These are phyloP conservation scores for Coleophora deauratella DNA, from an alignment of 2,888 invertebrate genomes.

Conservation along the genomic window DNA sequence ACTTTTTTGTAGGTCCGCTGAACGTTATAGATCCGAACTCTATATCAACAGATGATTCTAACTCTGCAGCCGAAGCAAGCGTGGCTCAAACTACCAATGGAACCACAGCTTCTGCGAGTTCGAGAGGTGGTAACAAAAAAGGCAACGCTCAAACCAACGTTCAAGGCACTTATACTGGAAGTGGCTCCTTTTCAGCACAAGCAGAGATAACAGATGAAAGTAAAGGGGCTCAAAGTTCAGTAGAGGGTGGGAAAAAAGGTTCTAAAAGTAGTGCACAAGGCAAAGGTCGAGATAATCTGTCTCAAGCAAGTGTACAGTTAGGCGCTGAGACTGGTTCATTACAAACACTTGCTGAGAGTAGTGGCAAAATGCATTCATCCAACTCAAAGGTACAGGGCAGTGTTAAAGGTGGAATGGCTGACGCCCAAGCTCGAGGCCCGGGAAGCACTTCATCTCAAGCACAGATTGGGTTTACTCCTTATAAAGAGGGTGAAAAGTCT, in stretches of 20 bases:
- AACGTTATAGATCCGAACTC: slow-evolving; percentile 55
- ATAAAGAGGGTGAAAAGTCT: slow-evolving; percentile 74
- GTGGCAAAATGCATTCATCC: slow-evolving; percentile 83
- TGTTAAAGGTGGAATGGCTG: slow-evolving; percentile 87
- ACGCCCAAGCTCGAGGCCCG: slow-evolving; percentile 88
- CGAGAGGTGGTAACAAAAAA: slow-evolving; percentile 83
- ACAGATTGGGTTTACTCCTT: slow-evolving; percentile 89
- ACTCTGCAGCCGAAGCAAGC: slow-evolving; percentile 82
- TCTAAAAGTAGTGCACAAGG: slow-evolving; percentile 85
- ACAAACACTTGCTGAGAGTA: slow-evolving; percentile 83
- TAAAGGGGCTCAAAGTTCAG: slow-evolving; percentile 80
- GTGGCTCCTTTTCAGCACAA: slow-evolving; percentile 87
- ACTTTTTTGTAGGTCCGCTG: slow-evolving; percentile 29
- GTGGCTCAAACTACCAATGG: slow-evolving; percentile 74
- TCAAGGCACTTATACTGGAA: slow-evolving; percentile 83
- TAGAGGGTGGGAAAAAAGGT: slow-evolving; percentile 82
- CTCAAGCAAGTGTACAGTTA: slow-evolving; percentile 84
- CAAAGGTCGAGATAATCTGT: slow-evolving; percentile 81
- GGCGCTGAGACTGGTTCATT: slow-evolving; percentile 85
- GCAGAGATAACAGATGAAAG: slow-evolving; percentile 85
- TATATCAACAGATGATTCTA: slow-evolving; percentile 71
- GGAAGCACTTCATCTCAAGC: slow-evolving; percentile 91
- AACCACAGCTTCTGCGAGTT: slow-evolving; percentile 83
- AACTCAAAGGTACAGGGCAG: slow-evolving; percentile 87
- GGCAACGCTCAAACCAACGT: slow-evolving; percentile 89